phyloP scores from a whole-genome alignment of 1,140 invertebrate species.

The Polypedilum vanderplanki region DNA sequence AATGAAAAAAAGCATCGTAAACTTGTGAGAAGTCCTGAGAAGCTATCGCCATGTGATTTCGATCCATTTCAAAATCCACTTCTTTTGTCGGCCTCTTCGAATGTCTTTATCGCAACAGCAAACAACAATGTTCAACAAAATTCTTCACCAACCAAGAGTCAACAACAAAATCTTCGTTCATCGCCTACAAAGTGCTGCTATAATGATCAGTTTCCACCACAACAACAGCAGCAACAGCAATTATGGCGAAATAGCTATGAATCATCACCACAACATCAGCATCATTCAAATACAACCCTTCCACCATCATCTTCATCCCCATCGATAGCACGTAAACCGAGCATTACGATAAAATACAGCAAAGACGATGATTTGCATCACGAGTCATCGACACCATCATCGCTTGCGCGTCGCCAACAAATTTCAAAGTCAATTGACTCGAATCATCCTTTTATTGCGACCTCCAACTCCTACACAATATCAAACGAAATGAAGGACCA shows the following conservation, averaged over 20 bases:
- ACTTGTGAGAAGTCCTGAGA: not conserved
- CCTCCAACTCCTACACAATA: not conserved
- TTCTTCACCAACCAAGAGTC: not conserved
- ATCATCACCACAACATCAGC: not conserved
- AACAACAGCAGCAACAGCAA: conserved; percentile 1
- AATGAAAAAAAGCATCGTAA: conserved; percentile 21
- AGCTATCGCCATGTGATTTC: conserved; percentile 23
- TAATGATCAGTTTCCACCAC: conserved; percentile 17
- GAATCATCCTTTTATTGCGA: conserved; percentile 7
- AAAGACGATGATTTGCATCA: not conserved
- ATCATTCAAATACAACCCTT: not conserved
- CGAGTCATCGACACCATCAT: not conserved
- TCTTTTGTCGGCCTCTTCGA: not conserved
- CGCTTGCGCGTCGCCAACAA: not conserved
- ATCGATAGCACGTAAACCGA: conserved; percentile 24
- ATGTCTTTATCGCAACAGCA: not conserved
- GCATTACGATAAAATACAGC: conserved; percentile 23
- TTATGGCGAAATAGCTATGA: not conserved
- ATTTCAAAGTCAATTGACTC: conserved; percentile 19
- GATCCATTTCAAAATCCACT: not conserved
- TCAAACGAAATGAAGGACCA: conserved; percentile 10
- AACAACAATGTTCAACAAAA: not conserved
- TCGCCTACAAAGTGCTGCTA: not conserved
- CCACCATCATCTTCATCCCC: not conserved
- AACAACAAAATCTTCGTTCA: conserved; percentile 11